Conservation (phyloP, 2,113 vertebrate species). For the Pampusana beccarii region DNA sequence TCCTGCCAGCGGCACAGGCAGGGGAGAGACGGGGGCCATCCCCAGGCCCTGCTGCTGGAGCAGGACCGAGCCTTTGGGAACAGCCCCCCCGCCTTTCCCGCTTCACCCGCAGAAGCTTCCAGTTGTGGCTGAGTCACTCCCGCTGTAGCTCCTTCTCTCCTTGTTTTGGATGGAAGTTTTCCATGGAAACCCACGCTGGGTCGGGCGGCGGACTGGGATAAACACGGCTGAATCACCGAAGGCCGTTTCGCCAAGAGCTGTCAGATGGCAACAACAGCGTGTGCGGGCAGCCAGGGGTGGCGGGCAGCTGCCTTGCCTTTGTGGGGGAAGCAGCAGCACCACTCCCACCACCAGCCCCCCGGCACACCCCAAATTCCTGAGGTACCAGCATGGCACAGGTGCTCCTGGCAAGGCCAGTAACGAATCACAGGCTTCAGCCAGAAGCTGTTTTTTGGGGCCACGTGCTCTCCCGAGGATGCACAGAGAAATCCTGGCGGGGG, state of each 20-base stretch:
- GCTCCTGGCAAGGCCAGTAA: neutral
- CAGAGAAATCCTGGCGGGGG: too few species aligned
- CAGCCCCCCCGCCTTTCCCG: neutral
- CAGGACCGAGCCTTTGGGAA: neutral
- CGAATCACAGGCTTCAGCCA: neutral
- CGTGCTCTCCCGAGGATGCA: neutral
- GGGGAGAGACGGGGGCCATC: neutral
- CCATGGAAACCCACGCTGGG: slow-evolving; percentile 74
- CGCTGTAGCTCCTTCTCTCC: slow-evolving; percentile 61
- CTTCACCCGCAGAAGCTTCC: slow-evolving; percentile 62
- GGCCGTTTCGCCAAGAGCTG: slow-evolving; percentile 46
- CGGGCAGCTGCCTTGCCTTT: too few species aligned
- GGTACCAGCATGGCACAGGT: neutral
- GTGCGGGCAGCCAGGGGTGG: neutral
- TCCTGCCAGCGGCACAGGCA: neutral
- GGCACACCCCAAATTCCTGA: neutral
- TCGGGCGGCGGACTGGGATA: slow-evolving; percentile 64
- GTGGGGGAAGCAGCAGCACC: neutral
- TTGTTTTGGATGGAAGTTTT: slow-evolving; percentile 76
- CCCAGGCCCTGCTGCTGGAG: neutral
- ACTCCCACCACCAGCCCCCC: neutral
- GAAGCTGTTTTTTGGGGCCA: neutral
- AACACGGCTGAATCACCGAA: slow-evolving; percentile 70
- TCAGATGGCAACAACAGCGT: slow-evolving; percentile 22
- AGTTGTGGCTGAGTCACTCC: slow-evolving; percentile 72